Conservation (phyloP, 2,888 invertebrate species). For the Beris morrisii region DNA sequence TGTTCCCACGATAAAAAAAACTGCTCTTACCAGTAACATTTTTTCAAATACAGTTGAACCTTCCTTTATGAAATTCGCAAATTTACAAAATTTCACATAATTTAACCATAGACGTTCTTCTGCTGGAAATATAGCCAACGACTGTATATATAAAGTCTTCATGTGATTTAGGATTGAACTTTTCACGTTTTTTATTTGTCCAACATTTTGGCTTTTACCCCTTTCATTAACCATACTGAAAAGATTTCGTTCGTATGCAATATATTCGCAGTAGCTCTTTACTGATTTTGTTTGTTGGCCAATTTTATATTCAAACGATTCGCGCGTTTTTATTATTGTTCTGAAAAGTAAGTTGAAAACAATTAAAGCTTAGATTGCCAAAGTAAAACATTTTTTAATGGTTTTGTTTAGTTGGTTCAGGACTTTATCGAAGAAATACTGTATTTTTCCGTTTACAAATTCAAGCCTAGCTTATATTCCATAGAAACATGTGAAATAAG, state of each 20-base stretch:
- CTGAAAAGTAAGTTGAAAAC: constrained; percentile 39
- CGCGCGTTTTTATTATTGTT: constrained; percentile 48
- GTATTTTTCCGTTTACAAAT: too few relatives aligned
- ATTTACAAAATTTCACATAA: constrained; percentile 77
- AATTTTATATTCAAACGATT: constrained; percentile 47
- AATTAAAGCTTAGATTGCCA: not conserved
- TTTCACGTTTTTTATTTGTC: constrained; percentile 64
- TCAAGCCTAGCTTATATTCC: too few relatives aligned
- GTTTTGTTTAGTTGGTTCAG: too few relatives aligned
- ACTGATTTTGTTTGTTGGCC: constrained; percentile 45
- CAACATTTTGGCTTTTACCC: constrained; percentile 64
- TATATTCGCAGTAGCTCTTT: constrained; percentile 50
- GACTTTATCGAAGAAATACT: too few relatives aligned
- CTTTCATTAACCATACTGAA: constrained; percentile 46
- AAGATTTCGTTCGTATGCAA: constrained; percentile 50
- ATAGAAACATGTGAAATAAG: too few relatives aligned
- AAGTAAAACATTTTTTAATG: not conserved
- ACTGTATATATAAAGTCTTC: constrained; percentile 72
- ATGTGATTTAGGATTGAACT: constrained; percentile 69
- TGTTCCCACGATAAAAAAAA: too few relatives aligned
- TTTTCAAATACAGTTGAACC: constrained; percentile 63
- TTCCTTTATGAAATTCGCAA: constrained; percentile 62
- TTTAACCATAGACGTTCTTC: constrained; percentile 76
- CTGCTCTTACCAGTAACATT: constrained; percentile 62
- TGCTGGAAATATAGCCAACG: constrained; percentile 68